Evolutionary conservation across 2,113 vertebrate species (phyloP).

Genomic region (Neopipo cinnamomea): DNA sequence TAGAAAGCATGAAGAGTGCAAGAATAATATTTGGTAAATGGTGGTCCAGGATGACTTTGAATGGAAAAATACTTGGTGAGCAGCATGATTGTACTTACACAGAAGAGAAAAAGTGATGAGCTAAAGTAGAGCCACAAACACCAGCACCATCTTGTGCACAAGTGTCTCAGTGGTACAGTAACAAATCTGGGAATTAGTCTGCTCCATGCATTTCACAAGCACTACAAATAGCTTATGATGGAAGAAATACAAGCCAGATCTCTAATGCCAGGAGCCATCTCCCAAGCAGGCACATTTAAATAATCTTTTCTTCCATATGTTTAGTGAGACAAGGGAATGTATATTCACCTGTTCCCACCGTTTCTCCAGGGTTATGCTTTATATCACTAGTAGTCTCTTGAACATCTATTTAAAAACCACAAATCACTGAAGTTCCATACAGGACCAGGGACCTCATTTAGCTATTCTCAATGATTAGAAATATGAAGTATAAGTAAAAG

Average conservation of each 20-base stretch:
- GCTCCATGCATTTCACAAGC: not conserved
- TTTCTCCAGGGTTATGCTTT: not conserved
- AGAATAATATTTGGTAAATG: not conserved
- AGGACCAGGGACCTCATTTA: not conserved
- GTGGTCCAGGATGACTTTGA: not conserved
- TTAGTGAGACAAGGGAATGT: not conserved
- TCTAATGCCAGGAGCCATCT: not conserved
- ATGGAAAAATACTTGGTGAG: not conserved
- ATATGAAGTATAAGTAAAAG: not conserved
- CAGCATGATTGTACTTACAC: not conserved
- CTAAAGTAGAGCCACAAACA: not conserved
- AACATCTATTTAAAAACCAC: not conserved
- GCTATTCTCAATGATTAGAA: not conserved
- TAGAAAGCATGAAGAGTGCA: not conserved
- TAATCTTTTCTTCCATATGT: not conserved
- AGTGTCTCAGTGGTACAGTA: not conserved
- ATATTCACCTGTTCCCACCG: not conserved
- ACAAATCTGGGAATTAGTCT: not conserved
- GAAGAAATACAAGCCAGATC: not conserved
- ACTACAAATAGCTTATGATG: not conserved
- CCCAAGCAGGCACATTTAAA: not conserved
- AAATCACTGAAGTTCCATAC: not conserved
- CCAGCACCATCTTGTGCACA: accelerated
- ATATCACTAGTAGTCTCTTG: not conserved
- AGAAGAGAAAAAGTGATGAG: not conserved